Conservation (phyloP, 2,113 vertebrate species). For the Blennius ocellaris region DNA sequence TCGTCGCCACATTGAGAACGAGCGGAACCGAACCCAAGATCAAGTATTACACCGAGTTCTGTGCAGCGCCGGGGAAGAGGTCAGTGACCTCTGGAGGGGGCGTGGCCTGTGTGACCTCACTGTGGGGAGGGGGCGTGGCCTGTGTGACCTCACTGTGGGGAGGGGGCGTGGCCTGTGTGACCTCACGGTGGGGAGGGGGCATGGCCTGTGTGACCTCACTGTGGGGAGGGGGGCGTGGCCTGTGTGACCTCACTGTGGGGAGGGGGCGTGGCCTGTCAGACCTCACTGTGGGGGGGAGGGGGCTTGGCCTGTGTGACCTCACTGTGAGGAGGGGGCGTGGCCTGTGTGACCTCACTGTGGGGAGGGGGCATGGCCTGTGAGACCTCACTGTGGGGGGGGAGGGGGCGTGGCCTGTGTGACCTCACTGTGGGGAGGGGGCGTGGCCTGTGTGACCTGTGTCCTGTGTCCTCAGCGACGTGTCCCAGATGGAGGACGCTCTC, state of each 20-base stretch:
- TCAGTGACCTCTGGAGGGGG: conserved; percentile 57
- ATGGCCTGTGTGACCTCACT: neutral
- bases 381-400: no score
- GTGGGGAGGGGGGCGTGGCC: no score
- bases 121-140: no score
- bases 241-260: conserved; percentile 71
- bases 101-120: no score
- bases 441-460: neutral
- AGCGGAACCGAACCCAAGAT: conserved; percentile 98
- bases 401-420: no score
- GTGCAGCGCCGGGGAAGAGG: conserved; percentile 87
- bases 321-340: no score
- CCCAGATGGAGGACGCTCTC: conserved; percentile 86
- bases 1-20: conserved; percentile 92
- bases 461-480: conserved; percentile 79
- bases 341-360: no score
- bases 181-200: neutral
- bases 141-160: no score
- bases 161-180: no score
- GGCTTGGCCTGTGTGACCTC: conserved; percentile 1
- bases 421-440: no score
- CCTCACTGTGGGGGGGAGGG: no score
- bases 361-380: neutral
- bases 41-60: conserved; percentile 95
- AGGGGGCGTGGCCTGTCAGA: no score